Percentiles rank a stretch among this genome's conserved stretches.
Conservation (phyloP, 2,888 invertebrate genomes). For the Eupsilia transversa region DNA sequence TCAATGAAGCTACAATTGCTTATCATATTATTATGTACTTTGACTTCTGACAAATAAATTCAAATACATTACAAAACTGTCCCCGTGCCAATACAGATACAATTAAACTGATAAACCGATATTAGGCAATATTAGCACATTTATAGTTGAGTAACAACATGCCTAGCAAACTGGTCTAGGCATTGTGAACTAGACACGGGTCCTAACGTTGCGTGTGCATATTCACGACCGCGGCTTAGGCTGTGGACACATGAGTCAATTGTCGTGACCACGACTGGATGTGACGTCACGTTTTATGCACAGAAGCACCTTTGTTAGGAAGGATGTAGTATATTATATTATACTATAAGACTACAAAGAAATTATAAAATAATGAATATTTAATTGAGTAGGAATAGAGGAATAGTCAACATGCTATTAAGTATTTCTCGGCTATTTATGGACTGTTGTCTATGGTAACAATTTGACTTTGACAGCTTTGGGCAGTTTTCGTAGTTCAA, state of each 20-base stretch:
- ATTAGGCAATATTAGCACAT: slow-evolving; percentile 63
- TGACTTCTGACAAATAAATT: slow-evolving; percentile 13
- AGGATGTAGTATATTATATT: slow-evolving; percentile 29
- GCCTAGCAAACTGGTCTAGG: slow-evolving; percentile 68
- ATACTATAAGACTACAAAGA: not conserved
- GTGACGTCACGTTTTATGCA: slow-evolving; percentile 17
- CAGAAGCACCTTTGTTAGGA: not conserved
- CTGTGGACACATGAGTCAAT: slow-evolving; percentile 20
- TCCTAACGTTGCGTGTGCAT: slow-evolving; percentile 72
- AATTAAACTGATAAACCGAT: slow-evolving; percentile 50
- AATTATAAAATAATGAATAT: not conserved
- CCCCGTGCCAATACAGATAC: slow-evolving; percentile 28
- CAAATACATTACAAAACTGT: slow-evolving; percentile 28
- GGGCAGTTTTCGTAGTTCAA: not conserved
- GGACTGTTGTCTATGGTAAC: not conserved
- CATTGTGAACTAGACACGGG: slow-evolving; percentile 71
- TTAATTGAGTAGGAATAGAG: not conserved
- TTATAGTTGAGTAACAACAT: slow-evolving; percentile 63
- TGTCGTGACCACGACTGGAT: slow-evolving; percentile 39
- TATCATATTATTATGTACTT: not conserved
- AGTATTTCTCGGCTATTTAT: not conserved
- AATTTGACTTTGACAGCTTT: not conserved
- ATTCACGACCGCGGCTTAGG: slow-evolving; percentile 64
- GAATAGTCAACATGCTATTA: not conserved
- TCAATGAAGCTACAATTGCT: not conserved